A percentile compares a stretch with the other conserved stretches of the same genome.
Conservation (phyloP, 2,113 vertebrate species). For the Halcyon malimbica region DNA sequence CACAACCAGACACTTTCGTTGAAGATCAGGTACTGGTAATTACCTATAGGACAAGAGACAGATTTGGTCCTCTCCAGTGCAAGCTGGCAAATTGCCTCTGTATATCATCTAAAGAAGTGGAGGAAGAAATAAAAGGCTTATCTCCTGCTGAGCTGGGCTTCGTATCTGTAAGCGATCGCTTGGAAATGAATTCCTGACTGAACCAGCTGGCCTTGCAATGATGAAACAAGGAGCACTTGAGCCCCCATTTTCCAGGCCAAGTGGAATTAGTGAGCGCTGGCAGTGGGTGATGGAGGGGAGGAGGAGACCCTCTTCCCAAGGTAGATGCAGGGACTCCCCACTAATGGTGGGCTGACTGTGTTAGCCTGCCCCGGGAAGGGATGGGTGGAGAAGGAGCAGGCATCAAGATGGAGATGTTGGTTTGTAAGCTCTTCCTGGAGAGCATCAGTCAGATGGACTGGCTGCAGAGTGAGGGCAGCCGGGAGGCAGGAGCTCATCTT, state of each 20-base stretch:
- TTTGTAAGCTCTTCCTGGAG: background rate
- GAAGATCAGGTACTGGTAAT: slow-evolving; percentile 82
- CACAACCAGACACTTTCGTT: slow-evolving; percentile 84
- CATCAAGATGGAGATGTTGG: fast-evolving
- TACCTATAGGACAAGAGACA: slow-evolving; percentile 56
- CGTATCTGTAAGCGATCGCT: slow-evolving; percentile 36
- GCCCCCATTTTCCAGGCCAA: background rate
- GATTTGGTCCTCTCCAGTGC: slow-evolving; percentile 32
- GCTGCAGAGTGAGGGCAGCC: background rate
- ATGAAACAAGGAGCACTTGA: background rate
- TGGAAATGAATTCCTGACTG: slow-evolving; percentile 31
- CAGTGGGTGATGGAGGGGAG: background rate
- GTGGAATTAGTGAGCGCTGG: background rate
- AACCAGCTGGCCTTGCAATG: background rate
- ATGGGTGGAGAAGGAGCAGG: background rate
- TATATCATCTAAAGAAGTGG: slow-evolving; percentile 57
- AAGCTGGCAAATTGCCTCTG: slow-evolving; percentile 52
- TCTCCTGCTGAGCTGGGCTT: slow-evolving; percentile 50
- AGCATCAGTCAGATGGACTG: background rate
- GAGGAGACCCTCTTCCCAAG: background rate
- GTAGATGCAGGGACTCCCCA: background rate
- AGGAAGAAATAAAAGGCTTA: slow-evolving; percentile 64
- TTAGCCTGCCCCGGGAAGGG: fast-evolving
- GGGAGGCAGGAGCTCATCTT: background rate
- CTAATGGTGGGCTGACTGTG: background rate